phyloP scores from a whole-genome alignment of 2,113 vertebrate species.

The Mormyrus iriodes region DNA sequence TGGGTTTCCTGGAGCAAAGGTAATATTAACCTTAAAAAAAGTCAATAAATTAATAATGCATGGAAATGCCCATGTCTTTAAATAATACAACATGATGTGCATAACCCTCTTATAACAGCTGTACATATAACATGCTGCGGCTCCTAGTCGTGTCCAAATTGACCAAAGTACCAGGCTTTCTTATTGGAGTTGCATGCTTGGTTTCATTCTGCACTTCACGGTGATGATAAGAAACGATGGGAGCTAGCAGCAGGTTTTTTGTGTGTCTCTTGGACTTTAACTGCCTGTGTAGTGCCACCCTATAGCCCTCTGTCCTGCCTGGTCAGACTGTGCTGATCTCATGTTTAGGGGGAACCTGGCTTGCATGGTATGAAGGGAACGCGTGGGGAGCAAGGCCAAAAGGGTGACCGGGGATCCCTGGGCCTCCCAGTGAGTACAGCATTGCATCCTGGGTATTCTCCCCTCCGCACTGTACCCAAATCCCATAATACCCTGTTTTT shows the following conservation, averaged over 20 bases:
- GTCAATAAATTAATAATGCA: neutral
- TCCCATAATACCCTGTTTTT: neutral
- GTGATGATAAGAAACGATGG: neutral
- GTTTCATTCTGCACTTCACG: neutral
- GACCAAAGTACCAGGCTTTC: neutral
- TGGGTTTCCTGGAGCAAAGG: slow-evolving; percentile 92
- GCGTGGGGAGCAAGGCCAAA: slow-evolving; percentile 92
- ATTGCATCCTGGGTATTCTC: slow-evolving; percentile 47
- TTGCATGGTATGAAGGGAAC: slow-evolving; percentile 87
- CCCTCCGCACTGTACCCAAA: neutral
- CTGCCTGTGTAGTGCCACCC: slow-evolving; percentile 54
- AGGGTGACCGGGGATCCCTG: slow-evolving; percentile 96
- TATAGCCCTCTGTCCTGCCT: slow-evolving; percentile 57
- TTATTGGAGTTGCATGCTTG: neutral
- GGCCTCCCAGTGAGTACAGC: slow-evolving; percentile 96
- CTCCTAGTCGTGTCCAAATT: neutral
- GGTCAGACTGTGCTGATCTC: slow-evolving; percentile 37
- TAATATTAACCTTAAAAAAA: slow-evolving; percentile 41
- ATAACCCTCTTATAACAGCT: neutral
- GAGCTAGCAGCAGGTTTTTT: slow-evolving; percentile 5
- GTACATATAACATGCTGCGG: neutral
- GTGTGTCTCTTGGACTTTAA: slow-evolving; percentile 36
- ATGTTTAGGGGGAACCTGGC: slow-evolving; percentile 83
- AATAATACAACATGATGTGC: neutral
- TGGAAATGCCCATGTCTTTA: neutral